Evolutionary conservation across 2,888 invertebrate species (phyloP), one percentile per base, ranked within the genome.

Genomic region (Stegana nigrithorax): DNA sequence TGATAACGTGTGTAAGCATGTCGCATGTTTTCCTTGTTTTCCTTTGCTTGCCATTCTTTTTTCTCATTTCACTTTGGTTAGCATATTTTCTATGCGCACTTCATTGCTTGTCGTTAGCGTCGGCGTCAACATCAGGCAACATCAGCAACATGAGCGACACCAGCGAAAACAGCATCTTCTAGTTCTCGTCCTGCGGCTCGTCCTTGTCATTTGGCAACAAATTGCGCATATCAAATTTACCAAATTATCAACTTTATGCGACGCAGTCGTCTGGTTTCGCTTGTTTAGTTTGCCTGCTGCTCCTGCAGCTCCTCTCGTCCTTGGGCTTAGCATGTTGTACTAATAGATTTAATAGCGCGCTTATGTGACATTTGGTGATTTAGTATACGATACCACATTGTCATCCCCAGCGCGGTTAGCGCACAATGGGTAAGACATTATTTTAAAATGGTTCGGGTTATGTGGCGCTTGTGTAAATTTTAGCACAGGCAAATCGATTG

Each of bases 161-260:
- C n/a, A n/a, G n/a, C n/a, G n/a, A n/a, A n/a, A n/a, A n/a, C n/a
- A n/a, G n/a, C n/a, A n/a, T n/a, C n/a, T 53, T 12, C 4, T 12
- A 4, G 12, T 8, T 17, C 36, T 32, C 4, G 12, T 19, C n/a
- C 5, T 36, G 26, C 17, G 25, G 17, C 17, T 10, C 51, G 36
- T 57, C 36, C 25, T 58, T 66, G 60, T 64, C 75, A 70, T 73
- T 72, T 71, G 66, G 66, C 67, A 75, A 78, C 77, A 75, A 75
- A 75, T 75, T 75, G 75, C 75, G 77, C 77, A 75, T 75, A 75
- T 78, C 77, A 78, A 75, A 75, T 75, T 75, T 76, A 72, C 77
- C 66, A 66, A 76, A 76, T 74, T 75, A 75, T 74, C 65, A 60
- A 53, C 42, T 42, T 25, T 59, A 21, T 57, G 64, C 59, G 64